These are phyloP conservation scores for Thecophora atra DNA, from an alignment of 2,888 invertebrate genomes.

Conservation along the genomic window DNA sequence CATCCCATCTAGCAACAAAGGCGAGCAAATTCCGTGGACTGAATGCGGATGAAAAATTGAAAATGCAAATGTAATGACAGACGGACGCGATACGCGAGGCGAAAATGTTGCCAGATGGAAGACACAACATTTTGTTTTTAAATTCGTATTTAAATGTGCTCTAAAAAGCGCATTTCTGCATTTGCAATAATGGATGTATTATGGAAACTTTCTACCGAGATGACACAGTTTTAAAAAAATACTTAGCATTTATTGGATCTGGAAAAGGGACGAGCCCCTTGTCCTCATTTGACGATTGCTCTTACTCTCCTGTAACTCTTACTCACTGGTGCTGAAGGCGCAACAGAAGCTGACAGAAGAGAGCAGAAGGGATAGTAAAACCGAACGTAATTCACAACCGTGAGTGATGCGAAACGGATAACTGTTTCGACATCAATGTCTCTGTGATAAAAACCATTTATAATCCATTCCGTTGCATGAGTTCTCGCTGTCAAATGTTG, in stretches of 20 bases:
- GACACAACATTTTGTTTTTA: neutral
- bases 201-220: too few species aligned
- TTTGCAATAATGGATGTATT: too few species aligned
- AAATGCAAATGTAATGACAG: constrained; percentile 34
- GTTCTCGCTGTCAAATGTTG: constrained; percentile 33
- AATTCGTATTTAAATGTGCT: neutral
- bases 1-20: neutral
- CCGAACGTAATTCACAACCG: neutral
- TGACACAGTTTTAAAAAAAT: too few species aligned
- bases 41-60: constrained; percentile 18
- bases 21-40: constrained; percentile 15
- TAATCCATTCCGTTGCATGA: constrained; percentile 44
- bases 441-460: constrained; percentile 57
- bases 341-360: too few species aligned
- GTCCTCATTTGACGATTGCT: constrained; percentile 50
- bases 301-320: neutral
- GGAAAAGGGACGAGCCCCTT: constrained; percentile 30
- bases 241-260: too few species aligned
- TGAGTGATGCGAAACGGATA: neutral
- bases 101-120: neutral
- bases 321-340: neutral
- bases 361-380: constrained; percentile 42
- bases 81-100: neutral
- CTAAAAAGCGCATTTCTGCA: neutral
- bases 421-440: neutral